Conservation (phyloP, 2,797 vertebrate species). For the Sphenodon punctatus region DNA sequence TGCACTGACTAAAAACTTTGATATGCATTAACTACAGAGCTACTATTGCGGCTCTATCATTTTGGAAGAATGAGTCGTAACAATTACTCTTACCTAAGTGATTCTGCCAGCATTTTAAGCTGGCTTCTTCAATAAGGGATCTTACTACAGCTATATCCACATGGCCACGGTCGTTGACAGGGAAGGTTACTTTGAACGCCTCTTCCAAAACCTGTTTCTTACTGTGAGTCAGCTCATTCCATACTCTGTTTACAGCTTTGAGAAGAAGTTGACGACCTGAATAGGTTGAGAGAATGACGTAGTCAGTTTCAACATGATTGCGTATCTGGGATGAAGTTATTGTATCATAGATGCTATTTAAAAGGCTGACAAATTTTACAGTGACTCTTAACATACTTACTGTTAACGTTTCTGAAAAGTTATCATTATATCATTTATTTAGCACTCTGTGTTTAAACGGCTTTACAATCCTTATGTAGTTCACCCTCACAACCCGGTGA, state of each 20-base stretch:
- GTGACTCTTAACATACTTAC: no score
- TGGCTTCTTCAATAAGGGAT: slow-evolving; percentile 91
- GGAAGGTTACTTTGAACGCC: slow-evolving; percentile 93
- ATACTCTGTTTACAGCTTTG: slow-evolving; percentile 97
- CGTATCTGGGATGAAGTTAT: no score
- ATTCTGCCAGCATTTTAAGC: slow-evolving; percentile 96
- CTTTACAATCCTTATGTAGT: no score
- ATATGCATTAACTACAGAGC: no score
- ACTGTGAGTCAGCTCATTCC: slow-evolving; percentile 97
- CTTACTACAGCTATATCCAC: slow-evolving; percentile 90
- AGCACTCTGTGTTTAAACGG: no score
- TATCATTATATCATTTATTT: no score
- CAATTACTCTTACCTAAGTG: slow-evolving; percentile 85
- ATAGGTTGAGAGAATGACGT: neutral
- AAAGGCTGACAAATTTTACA: no score
- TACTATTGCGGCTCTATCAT: neutral
- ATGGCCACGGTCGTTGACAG: slow-evolving; percentile 93
- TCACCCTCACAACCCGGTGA: no score
- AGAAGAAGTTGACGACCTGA: slow-evolving; percentile 94
- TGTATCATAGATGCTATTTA: no score
- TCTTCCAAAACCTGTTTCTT: slow-evolving; percentile 96
- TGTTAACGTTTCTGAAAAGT: neutral
- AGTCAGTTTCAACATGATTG: no score
- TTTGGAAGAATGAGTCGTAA: neutral
- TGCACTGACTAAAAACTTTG: no score